phyloP scores from a whole-genome alignment of 2,888 invertebrate genomes.

The Sipha maydis region DNA sequence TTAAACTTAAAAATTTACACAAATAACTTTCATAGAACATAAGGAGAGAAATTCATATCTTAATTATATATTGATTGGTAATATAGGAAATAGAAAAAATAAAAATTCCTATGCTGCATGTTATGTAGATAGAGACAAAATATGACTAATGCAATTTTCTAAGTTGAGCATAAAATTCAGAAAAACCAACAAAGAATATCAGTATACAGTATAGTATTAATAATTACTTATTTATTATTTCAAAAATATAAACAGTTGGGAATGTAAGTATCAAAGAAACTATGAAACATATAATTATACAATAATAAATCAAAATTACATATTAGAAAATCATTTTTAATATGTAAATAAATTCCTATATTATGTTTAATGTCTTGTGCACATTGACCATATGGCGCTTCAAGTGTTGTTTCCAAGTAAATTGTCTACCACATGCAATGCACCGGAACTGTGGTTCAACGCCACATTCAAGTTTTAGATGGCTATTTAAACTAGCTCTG shows the following conservation, averaged over 20 bases:
- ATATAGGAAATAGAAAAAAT: too few relatives aligned
- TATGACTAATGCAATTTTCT: too few relatives aligned
- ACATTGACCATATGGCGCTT: slow-evolving; percentile 54
- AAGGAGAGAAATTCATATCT: too few relatives aligned
- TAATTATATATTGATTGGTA: too few relatives aligned
- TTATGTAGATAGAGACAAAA: too few relatives aligned
- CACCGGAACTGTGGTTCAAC: slow-evolving; percentile 62
- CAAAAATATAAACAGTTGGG: background rate
- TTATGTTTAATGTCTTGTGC: slow-evolving; percentile 31
- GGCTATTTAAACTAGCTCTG: slow-evolving; percentile 59
- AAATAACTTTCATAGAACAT: too few relatives aligned
- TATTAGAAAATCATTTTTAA: background rate
- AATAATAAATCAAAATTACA: background rate
- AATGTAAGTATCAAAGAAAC: background rate
- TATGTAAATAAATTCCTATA: background rate
- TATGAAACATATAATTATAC: background rate
- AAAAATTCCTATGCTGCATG: too few relatives aligned
- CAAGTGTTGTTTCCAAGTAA: slow-evolving; percentile 46
- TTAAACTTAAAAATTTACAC: too few relatives aligned
- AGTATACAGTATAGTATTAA: background rate
- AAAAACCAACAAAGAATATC: too few relatives aligned
- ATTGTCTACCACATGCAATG: slow-evolving; percentile 50
- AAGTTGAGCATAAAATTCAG: too few relatives aligned
- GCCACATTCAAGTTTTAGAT: slow-evolving; percentile 62
- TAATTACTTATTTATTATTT: background rate